Conservation (phyloP, 2,113 vertebrate genomes). For the Desmodus rotundus region DNA sequence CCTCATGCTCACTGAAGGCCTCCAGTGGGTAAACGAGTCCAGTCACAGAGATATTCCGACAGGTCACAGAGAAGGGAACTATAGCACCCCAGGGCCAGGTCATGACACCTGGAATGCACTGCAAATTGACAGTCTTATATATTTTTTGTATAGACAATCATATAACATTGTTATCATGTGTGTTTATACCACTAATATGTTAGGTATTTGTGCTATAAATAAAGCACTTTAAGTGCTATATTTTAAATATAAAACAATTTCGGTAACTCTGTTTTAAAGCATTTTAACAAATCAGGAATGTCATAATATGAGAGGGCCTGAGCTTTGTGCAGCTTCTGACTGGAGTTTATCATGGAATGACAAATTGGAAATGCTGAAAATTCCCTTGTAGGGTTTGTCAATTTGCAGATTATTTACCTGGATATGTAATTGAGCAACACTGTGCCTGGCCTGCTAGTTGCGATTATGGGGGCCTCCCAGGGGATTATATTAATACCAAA, state of each 20-base stretch:
- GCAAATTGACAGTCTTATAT: neutral
- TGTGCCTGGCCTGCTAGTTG: conserved; percentile 67
- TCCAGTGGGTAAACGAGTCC: neutral
- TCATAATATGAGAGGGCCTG: conserved; percentile 33
- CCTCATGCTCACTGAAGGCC: neutral
- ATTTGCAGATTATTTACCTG: conserved; percentile 70
- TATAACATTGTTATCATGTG: neutral
- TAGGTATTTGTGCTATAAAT: neutral
- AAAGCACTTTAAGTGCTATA: neutral
- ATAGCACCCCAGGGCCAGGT: no score
- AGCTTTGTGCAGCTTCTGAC: conserved; percentile 35
- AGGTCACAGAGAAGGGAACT: neutral
- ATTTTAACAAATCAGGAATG: conserved; percentile 39
- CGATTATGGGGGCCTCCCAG: conserved; percentile 67
- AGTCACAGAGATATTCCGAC: neutral
- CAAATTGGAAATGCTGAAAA: conserved; percentile 60
- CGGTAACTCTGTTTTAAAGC: conserved; percentile 20
- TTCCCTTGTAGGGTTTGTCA: conserved; percentile 46
- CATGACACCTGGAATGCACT: neutral
- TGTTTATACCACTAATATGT: neutral
- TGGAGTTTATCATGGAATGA: conserved; percentile 60
- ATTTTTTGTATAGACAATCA: neutral
- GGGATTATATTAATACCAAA: conserved; percentile 71
- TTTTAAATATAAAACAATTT: neutral
- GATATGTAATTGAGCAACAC: conserved; percentile 71